A percentile compares a stretch with the other conserved stretches of the same genome.
These are phyloP conservation scores for Uropsilus gracilis DNA, from an alignment of 2,113 vertebrate species.

Conservation along the genomic window DNA sequence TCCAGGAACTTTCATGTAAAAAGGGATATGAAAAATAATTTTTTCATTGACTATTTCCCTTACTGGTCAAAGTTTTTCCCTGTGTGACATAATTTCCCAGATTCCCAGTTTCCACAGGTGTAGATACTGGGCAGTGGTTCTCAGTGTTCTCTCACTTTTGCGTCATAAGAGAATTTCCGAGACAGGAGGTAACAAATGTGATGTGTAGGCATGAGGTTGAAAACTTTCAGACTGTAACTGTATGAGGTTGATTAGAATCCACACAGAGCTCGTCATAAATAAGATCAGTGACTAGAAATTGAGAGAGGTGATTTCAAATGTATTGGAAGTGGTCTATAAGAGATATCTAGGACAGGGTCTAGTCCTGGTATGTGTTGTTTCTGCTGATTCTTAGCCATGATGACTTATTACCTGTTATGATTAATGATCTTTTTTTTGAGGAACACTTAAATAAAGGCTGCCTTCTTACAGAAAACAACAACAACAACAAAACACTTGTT, in stretches of 20 bases:
- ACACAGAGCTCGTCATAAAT: neutral
- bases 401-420: neutral
- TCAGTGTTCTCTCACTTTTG: neutral
- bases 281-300: neutral
- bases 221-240: neutral
- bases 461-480: neutral
- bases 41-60: neutral
- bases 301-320: neutral
- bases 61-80: neutral
- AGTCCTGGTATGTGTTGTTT: neutral
- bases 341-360: neutral
- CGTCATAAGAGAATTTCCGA: neutral
- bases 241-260: neutral
- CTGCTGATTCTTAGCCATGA: neutral
- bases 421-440: neutral
- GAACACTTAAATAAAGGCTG: neutral
- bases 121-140: neutral
- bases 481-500: neutral
- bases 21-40: neutral
- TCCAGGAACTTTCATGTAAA: neutral
- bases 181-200: neutral
- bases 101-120: neutral
- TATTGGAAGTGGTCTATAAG: neutral
- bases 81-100: neutral
- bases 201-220: neutral